Evolutionary conservation across 1,140 invertebrate species (phyloP).

Genomic region (Macrosteles quadrilineatus): DNA sequence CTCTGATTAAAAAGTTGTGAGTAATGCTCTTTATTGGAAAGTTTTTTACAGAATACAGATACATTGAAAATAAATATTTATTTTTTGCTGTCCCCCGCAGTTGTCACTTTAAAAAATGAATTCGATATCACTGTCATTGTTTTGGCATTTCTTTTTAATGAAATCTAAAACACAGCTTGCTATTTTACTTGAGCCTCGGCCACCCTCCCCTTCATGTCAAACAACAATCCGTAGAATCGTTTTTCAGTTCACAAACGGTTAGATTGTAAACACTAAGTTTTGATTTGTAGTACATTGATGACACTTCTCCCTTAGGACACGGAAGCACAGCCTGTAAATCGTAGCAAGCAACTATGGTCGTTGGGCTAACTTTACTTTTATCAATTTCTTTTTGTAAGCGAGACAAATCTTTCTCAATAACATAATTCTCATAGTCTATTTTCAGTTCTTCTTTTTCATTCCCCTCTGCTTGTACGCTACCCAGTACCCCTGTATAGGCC

Average conservation of each 20-base stretch:
- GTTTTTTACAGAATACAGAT: no score
- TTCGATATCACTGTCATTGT: constrained; percentile 41
- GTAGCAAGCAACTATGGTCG: constrained; percentile 13
- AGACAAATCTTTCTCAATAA: constrained; percentile 27
- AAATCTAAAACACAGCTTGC: constrained; percentile 47
- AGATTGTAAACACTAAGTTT: constrained; percentile 51
- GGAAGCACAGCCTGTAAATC: constrained; percentile 30
- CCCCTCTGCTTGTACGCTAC: no score
- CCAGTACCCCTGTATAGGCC: no score
- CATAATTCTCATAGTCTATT: constrained; percentile 11
- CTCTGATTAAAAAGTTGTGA: constrained; percentile 50
- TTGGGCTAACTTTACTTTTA: not conserved
- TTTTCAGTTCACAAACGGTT: constrained; percentile 48
- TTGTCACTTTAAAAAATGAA: constrained; percentile 48
- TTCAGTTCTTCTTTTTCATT: no score
- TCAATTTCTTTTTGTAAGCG: not conserved
- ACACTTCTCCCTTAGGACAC: no score
- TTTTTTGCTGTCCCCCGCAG: constrained; percentile 31
- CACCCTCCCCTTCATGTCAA: constrained; percentile 52
- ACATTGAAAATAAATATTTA: no score
- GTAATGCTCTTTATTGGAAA: constrained; percentile 44
- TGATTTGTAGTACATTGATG: constrained; percentile 32
- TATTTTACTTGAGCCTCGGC: constrained; percentile 51
- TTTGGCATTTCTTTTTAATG: constrained; percentile 33
- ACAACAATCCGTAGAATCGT: constrained; percentile 46